Percentiles rank a stretch among this genome's conserved stretches.
Evolutionary conservation across 2,888 invertebrate genomes (phyloP).

Genomic region (Agrochola lychnidis): DNA sequence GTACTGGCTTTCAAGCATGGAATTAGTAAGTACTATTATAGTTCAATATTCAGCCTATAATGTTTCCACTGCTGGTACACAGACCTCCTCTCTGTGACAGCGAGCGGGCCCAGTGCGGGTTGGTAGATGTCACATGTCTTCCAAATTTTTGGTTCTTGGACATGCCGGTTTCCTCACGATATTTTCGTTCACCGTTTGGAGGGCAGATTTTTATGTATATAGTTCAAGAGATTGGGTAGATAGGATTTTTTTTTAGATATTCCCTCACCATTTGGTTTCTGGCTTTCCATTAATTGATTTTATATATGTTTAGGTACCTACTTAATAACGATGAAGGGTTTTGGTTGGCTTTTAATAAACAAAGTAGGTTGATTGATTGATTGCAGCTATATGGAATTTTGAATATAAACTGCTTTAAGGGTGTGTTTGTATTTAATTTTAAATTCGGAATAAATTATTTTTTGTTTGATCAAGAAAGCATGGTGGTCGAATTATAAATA

Average conservation of each 20-base stretch:
- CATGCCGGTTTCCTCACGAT: too few relatives aligned
- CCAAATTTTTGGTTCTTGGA: too few relatives aligned
- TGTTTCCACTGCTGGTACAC: too few relatives aligned
- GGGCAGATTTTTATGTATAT: neutral
- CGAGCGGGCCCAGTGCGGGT: too few relatives aligned
- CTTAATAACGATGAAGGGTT: neutral
- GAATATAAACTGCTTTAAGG: constrained; percentile 21
- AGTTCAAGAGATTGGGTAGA: too few relatives aligned
- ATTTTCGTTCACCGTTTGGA: too few relatives aligned
- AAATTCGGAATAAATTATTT: neutral
- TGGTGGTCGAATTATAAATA: neutral
- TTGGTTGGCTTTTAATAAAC: constrained; percentile 9
- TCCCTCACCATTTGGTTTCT: neutral
- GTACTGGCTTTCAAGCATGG: neutral
- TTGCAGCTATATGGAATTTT: constrained; percentile 14
- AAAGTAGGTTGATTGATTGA: constrained; percentile 28
- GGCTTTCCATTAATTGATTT: neutral
- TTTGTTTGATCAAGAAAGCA: constrained; percentile 5
- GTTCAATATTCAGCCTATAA: too few relatives aligned
- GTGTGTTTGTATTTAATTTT: constrained; percentile 17
- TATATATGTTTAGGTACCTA: too few relatives aligned
- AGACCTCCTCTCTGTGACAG: too few relatives aligned
- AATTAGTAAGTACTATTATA: neutral
- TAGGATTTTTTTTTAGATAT: neutral
- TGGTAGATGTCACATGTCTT: too few relatives aligned